phyloP scores from a whole-genome alignment of 2,113 vertebrate genomes.

The Leptobrachium ailaonicum region DNA sequence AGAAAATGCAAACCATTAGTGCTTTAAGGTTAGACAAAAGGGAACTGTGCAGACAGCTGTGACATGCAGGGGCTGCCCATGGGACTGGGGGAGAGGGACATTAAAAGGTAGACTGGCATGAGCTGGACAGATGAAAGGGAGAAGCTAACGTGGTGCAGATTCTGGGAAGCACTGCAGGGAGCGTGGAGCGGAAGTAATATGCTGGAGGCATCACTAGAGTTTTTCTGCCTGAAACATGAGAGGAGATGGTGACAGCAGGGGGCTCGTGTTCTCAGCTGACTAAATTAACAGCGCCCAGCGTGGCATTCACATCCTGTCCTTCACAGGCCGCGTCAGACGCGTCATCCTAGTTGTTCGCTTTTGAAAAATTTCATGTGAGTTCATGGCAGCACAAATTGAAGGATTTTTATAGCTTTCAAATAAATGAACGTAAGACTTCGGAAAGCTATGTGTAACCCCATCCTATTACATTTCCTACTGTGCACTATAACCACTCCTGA shows the following conservation, averaged over 20 bases:
- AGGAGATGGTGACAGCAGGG: conserved; percentile 27
- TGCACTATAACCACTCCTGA: too few species aligned
- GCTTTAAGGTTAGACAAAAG: not conserved
- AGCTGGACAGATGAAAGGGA: conserved; percentile 39
- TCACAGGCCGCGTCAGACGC: conserved; percentile 9
- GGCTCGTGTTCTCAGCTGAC: conserved; percentile 41
- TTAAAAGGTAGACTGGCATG: conserved; percentile 5
- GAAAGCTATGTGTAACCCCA: not conserved
- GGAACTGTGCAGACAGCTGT: conserved; percentile 1
- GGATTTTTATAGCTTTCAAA: conserved; percentile 10
- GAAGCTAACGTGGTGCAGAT: conserved; percentile 13
- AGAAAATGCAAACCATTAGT: not conserved
- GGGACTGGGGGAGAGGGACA: not conserved
- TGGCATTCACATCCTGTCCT: conserved; percentile 37
- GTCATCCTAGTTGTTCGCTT: not conserved
- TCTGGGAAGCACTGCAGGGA: conserved; percentile 13
- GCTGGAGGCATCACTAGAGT: conserved; percentile 11
- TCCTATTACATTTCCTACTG: not conserved
- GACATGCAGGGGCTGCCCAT: not conserved
- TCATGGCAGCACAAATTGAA: not conserved
- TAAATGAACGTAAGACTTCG: not conserved
- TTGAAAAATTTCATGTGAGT: conserved; percentile 6
- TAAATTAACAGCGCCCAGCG: conserved; percentile 40
- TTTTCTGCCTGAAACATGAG: conserved; percentile 33
- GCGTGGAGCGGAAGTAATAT: conserved; percentile 2